Conservation (phyloP, 2,113 vertebrate species). For the Bos taurus region ARS-UCD2.0 NC_037335.1:56422001-56422500, state of each 20-base stretch:
- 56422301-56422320: background rate
- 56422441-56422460: background rate
- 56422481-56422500: background rate
- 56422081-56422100: background rate
- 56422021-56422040: background rate
- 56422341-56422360: background rate
- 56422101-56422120: background rate
- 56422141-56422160: background rate
- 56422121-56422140: accelerated
- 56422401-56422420: background rate
- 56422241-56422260: background rate
- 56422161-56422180: background rate
- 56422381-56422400: background rate
- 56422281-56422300: background rate
- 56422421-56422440: background rate
- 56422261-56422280: background rate
- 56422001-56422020: background rate
- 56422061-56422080: background rate
- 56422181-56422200: background rate
- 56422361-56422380: background rate
- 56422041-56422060: background rate
- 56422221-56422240: background rate
- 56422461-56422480: background rate
- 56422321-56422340: background rate
- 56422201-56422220: background rate